Conservation (phyloP, 2,888 invertebrate genomes). For the Drosophila sordidula region DNA sequence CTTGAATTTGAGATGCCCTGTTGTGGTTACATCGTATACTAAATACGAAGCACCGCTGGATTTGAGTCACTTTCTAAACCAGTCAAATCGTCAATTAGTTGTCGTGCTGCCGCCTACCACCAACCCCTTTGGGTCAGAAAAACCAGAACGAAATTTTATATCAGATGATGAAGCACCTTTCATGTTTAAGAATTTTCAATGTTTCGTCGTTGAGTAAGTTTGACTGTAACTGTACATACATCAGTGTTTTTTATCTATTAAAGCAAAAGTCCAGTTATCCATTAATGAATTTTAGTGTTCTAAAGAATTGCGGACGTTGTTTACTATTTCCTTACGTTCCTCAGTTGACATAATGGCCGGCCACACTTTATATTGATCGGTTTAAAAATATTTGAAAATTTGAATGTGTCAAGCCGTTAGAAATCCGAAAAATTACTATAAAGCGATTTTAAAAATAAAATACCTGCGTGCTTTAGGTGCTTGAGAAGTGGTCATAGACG, state of each 20-base stretch:
- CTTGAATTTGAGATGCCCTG: constrained; percentile 86
- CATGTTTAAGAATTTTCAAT: constrained; percentile 90
- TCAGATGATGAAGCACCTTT: constrained; percentile 90
- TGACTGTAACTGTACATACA: background rate
- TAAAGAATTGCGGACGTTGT: constrained; percentile 2
- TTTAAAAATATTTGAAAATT: background rate
- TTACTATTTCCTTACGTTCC: background rate
- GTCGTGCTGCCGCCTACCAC: constrained; percentile 86
- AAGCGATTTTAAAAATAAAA: background rate
- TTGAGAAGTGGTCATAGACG: too few relatives aligned
- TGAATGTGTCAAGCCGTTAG: constrained; percentile 1
- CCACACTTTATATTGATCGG: background rate
- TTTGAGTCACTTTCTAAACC: constrained; percentile 86
- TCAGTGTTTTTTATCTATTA: background rate
- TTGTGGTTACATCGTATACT: constrained; percentile 89
- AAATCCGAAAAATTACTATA: background rate
- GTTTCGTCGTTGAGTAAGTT: constrained; percentile 86
- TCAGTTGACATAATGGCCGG: background rate
- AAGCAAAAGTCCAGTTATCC: constrained; percentile 10
- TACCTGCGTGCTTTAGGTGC: background rate
- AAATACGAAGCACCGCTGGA: constrained; percentile 89
- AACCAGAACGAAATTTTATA: constrained; percentile 91
- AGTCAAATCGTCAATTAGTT: constrained; percentile 86
- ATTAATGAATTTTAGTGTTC: constrained; percentile 5
- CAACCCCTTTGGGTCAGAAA: constrained; percentile 89